Conservation (phyloP, 1,140 invertebrate species). For the Papilio dardanus region DNA sequence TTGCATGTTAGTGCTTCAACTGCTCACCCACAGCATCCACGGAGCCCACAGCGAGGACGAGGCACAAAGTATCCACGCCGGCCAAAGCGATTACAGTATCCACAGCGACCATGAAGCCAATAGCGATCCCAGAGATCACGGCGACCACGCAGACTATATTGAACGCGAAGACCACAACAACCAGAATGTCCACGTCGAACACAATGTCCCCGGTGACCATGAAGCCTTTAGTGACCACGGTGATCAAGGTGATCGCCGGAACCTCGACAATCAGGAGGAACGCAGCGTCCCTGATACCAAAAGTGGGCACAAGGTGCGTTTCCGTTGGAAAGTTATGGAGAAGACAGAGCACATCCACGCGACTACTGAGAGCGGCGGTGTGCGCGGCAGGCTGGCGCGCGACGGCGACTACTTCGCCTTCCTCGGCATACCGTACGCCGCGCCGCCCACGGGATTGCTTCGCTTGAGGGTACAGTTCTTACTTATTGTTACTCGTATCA, state of each 20-base stretch:
- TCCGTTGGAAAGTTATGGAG: too few relatives aligned
- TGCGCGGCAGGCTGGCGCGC: conserved; percentile 29
- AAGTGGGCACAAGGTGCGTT: too few relatives aligned
- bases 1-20: not conserved
- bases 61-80: not conserved
- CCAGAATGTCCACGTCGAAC: too few relatives aligned
- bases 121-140: too few relatives aligned
- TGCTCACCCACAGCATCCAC: not conserved
- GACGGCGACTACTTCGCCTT: conserved; percentile 38
- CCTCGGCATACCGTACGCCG: conserved; percentile 46
- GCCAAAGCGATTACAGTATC: not conserved
- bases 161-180: too few relatives aligned
- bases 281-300: too few relatives aligned
- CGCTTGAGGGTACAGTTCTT: conserved; percentile 41
- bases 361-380: conserved; percentile 22
- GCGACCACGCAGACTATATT: too few relatives aligned
- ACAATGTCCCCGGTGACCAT: too few relatives aligned
- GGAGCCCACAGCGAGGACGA: not conserved
- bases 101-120: too few relatives aligned
- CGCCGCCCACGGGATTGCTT: conserved; percentile 27
- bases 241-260: too few relatives aligned
- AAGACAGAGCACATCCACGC: conserved; percentile 19
- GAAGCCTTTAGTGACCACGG: too few relatives aligned
- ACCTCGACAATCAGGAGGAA: too few relatives aligned
- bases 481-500: not conserved